Percentiles rank a stretch among this genome's conserved stretches.
Conservation (phyloP, 2,797 vertebrate genomes). For the Lithobates pipiens region DNA sequence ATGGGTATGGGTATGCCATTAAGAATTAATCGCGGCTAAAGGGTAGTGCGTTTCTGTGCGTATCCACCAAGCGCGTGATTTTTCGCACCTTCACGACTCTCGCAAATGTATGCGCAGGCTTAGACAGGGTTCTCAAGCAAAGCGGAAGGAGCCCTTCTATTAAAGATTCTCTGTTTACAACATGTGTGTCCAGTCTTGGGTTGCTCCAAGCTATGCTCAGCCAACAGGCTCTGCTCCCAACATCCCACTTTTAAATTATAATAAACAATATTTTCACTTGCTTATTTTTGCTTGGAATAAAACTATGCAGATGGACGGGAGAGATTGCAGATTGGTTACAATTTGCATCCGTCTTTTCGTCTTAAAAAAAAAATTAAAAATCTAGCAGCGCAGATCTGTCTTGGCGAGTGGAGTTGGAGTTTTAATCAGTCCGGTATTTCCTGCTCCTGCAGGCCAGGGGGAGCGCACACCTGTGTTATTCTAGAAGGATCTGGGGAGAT, state of each 20-base stretch:
- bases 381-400: constrained; percentile 42
- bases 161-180: too few species aligned
- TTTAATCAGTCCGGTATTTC: constrained; percentile 69
- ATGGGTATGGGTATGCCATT: too few species aligned
- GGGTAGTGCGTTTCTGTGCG: too few species aligned
- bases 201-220: neutral
- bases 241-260: neutral
- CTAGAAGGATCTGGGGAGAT: constrained; percentile 63
- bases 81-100: too few species aligned
- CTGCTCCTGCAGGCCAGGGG: constrained; percentile 63
- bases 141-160: too few species aligned
- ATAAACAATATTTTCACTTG: constrained; percentile 8
- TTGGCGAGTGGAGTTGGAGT: neutral
- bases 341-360: neutral
- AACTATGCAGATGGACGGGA: constrained; percentile 22
- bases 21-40: too few species aligned
- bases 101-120: too few species aligned
- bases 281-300: constrained; percentile 33
- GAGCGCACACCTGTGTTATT: constrained; percentile 67
- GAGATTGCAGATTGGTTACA: constrained; percentile 1
- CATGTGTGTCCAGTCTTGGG: too few species aligned
- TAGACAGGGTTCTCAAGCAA: too few species aligned
- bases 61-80: too few species aligned
- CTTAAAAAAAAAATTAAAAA: neutral
- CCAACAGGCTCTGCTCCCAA: neutral